Evolutionary conservation across 2,888 invertebrate species (phyloP).

Genomic region (Himalopsyche japonica): DNA sequence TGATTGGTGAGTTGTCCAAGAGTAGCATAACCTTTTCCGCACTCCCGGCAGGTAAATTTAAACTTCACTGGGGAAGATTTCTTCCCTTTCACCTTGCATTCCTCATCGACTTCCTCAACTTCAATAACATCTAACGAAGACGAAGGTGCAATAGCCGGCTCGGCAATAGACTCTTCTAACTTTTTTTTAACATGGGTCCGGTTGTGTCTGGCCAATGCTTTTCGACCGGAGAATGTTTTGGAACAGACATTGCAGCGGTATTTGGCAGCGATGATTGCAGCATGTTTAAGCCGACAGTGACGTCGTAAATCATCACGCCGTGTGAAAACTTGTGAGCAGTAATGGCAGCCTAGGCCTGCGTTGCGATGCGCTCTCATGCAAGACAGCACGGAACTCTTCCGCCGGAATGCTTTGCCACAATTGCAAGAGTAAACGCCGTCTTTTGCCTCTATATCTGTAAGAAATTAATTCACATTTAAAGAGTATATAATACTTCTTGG

Average conservation of each 20-base stretch:
- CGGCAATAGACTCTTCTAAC: not conserved
- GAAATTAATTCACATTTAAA: not conserved
- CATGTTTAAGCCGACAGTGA: constrained; percentile 18
- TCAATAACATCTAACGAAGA: not conserved
- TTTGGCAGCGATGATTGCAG: not conserved
- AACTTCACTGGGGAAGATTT: constrained; percentile 20
- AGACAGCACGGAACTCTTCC: constrained; percentile 19
- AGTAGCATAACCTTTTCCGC: constrained; percentile 29
- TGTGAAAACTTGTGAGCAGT: constrained; percentile 17
- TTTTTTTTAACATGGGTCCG: not conserved
- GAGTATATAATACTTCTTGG: not conserved
- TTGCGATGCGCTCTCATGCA: constrained; percentile 28
- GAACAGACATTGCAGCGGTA: constrained; percentile 15
- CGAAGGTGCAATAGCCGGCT: not conserved
- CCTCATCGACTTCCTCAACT: not conserved
- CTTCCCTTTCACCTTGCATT: not conserved
- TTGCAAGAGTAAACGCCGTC: constrained; percentile 21
- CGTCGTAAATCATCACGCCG: constrained; percentile 1
- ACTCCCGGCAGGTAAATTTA: constrained; percentile 29
- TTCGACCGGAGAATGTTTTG: constrained; percentile 11
- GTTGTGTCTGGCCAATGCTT: constrained; percentile 9
- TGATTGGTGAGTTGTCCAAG: constrained; percentile 24
- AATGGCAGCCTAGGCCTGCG: constrained; percentile 25
- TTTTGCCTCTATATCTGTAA: not conserved
- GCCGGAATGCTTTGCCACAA: constrained; percentile 28